Evolutionary conservation across 2,797 vertebrate species (phyloP).

Genomic region (Liasis olivaceus): DNA sequence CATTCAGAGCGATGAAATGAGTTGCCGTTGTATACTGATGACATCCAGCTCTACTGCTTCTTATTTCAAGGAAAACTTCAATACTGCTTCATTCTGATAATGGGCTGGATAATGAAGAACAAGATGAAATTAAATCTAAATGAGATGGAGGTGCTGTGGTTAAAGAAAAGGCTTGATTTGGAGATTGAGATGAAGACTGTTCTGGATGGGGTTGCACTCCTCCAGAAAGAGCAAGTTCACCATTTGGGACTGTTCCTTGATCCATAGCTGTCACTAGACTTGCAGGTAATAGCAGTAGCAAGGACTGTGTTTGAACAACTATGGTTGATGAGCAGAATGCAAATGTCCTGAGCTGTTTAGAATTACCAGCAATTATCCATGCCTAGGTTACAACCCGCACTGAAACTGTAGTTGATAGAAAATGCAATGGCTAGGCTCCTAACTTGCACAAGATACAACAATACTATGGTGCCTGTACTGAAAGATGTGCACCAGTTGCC

Average conservation of each 20-base stretch:
- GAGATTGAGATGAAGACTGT: not conserved
- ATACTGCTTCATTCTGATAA: not conserved
- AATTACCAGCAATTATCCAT: too few relatives aligned
- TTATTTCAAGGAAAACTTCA: not conserved
- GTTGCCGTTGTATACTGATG: not conserved
- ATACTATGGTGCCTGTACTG: not conserved
- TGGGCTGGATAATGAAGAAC: not conserved
- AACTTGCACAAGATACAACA: not conserved
- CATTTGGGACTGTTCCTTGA: not conserved
- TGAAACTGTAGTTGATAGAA: not conserved
- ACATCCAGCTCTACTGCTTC: not conserved
- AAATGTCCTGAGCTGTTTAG: not conserved
- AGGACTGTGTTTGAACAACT: not conserved
- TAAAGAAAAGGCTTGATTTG: not conserved
- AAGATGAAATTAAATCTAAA: not conserved
- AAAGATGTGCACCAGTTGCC: not conserved
- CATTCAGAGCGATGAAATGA: not conserved
- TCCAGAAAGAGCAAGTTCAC: not conserved
- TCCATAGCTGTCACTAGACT: not conserved
- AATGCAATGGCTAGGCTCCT: not conserved
- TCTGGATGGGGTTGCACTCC: not conserved
- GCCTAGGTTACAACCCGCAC: not conserved
- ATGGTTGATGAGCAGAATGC: not conserved
- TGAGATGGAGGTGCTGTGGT: not conserved
- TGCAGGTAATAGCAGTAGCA: not conserved